A percentile compares a stretch with the other conserved stretches of the same genome.
Conservation (phyloP, 2,888 invertebrate genomes). For the Tetramorium bicarinatum region DNA sequence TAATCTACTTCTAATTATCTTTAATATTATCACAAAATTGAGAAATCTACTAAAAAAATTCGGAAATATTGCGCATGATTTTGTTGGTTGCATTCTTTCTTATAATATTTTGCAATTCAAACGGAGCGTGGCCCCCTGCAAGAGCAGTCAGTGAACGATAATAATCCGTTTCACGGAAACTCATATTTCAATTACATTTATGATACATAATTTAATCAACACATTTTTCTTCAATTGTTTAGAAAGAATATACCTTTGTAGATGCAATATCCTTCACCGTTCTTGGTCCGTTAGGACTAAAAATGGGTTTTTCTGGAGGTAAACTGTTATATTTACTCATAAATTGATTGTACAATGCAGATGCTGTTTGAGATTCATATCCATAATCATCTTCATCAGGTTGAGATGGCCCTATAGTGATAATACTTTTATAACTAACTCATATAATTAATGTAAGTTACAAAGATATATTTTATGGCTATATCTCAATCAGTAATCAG, state of each 20-base stretch:
- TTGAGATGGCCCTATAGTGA: conserved; percentile 89
- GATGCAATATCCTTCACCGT: conserved; percentile 87
- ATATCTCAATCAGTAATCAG: conserved; percentile 1
- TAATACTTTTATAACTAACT: conserved; percentile 17
- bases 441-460: background rate
- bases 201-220: background rate
- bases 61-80: no score
- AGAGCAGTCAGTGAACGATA: background rate
- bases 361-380: conserved; percentile 94
- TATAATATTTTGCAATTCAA: background rate
- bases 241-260: conserved; percentile 83
- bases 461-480: conserved; percentile 4
- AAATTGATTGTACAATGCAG: conserved; percentile 93
- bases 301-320: conserved; percentile 91
- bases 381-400: conserved; percentile 97
- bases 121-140: background rate
- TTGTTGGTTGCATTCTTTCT: background rate
- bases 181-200: background rate
- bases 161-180: background rate
- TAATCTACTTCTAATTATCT: no score
- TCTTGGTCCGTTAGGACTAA: conserved; percentile 88
- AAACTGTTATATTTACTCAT: conserved; percentile 93
- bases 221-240: conserved; percentile 18
- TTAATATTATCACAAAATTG: no score
- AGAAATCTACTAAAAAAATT: no score